These are phyloP conservation scores for Rhombomys opimus DNA, from an alignment of 2,113 vertebrate species.

Conservation along the genomic window DNA sequence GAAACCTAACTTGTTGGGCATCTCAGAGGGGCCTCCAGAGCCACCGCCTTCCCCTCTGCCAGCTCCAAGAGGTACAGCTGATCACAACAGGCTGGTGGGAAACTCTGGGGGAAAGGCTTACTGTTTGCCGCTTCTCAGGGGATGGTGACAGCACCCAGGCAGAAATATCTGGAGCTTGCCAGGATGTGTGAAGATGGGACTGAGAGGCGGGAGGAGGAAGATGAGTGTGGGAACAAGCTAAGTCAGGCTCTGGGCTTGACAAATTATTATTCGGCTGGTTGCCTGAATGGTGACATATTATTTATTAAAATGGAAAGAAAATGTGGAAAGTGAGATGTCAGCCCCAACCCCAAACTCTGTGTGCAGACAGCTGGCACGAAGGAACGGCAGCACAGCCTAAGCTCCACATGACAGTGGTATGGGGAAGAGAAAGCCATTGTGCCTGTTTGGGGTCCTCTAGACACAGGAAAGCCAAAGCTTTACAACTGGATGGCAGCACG, in stretches of 20 bases:
- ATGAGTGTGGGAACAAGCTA: slow-evolving; percentile 57
- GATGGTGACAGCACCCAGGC: slow-evolving; percentile 67
- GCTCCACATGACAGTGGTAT: background rate
- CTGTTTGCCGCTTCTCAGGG: slow-evolving; percentile 29
- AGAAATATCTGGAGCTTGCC: slow-evolving; percentile 74
- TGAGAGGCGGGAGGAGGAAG: slow-evolving; percentile 70
- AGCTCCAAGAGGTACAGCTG: background rate
- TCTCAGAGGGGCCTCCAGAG: background rate
- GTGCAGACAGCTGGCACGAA: slow-evolving; percentile 49
- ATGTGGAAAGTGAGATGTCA: slow-evolving; percentile 71
- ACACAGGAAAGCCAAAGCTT: background rate
- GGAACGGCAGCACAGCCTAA: background rate
- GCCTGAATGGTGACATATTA: slow-evolving; percentile 75
- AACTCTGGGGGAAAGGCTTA: slow-evolving; percentile 48
- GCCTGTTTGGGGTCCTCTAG: background rate
- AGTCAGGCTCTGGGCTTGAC: slow-evolving; percentile 61
- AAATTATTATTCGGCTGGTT: slow-evolving; percentile 74
- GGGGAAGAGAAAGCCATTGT: background rate
- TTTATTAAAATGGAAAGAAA: slow-evolving; percentile 77
- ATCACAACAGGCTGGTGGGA: background rate
- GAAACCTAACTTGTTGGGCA: background rate
- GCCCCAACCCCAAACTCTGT: slow-evolving; percentile 38
- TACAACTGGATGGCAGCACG: background rate
- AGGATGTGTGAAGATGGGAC: slow-evolving; percentile 73
- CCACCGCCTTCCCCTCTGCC: background rate